These are phyloP conservation scores for Ovibos moschatus DNA, from an alignment of 2,113 vertebrate genomes.

Conservation along the genomic window DNA sequence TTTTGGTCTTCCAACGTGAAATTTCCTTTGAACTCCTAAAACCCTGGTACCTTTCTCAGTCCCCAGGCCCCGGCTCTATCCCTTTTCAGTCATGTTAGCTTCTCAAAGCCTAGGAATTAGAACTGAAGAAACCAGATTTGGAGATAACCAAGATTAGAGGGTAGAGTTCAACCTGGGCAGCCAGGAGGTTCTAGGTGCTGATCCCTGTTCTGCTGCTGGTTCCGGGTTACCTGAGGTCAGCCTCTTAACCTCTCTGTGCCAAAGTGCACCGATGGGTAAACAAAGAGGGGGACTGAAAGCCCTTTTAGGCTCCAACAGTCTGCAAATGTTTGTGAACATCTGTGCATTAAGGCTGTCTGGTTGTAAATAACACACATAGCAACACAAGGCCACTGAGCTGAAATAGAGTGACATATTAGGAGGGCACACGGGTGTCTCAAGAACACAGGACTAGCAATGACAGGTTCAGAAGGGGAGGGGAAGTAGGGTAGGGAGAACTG, in stretches of 20 bases:
- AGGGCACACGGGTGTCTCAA: neutral
- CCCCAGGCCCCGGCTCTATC: neutral
- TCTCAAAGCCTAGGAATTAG: neutral
- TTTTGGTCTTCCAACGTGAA: constrained; percentile 30
- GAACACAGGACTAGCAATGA: neutral
- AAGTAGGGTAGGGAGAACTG: neutral
- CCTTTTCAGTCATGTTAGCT: neutral
- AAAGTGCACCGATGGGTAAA: neutral
- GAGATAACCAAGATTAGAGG: neutral
- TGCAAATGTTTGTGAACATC: neutral
- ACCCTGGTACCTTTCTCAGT: neutral
- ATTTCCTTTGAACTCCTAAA: constrained; percentile 48
- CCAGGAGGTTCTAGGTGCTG: neutral
- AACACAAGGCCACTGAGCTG: neutral
- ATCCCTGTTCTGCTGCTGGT: neutral
- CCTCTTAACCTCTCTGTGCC: neutral
- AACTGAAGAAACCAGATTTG: neutral
- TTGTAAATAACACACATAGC: neutral
- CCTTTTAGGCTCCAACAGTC: neutral
- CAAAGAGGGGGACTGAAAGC: neutral
- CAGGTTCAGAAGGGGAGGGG: neutral
- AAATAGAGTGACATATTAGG: neutral
- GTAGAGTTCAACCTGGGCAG: neutral
- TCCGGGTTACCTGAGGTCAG: neutral
- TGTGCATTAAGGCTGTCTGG: neutral